phyloP scores from a whole-genome alignment of 2,113 vertebrate genomes.

The Alaudala cheleensis region DNA sequence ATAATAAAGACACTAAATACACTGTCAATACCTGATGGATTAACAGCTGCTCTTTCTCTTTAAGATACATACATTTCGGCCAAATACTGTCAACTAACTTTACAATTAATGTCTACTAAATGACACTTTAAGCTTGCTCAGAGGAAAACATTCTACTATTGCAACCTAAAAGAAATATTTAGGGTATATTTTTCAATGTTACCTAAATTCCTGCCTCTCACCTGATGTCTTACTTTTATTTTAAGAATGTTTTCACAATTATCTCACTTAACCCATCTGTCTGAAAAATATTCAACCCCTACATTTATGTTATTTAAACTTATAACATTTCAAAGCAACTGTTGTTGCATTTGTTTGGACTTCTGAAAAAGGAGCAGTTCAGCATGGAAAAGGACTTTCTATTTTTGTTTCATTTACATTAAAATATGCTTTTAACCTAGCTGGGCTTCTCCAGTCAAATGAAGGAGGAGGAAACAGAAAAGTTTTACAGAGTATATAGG shows the following conservation, averaged over 20 bases:
- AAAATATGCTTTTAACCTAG: background rate
- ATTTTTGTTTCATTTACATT: background rate
- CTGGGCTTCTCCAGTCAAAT: background rate
- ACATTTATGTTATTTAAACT: slow-evolving; percentile 36
- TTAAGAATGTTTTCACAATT: slow-evolving; percentile 68
- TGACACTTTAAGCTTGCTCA: slow-evolving; percentile 51
- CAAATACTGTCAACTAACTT: slow-evolving; percentile 67
- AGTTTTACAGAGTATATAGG: background rate
- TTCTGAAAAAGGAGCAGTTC: slow-evolving; percentile 9
- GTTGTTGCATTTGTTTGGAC: background rate
- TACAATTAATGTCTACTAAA: slow-evolving; percentile 60
- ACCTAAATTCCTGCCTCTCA: slow-evolving; percentile 29
- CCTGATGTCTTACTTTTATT: slow-evolving; percentile 64
- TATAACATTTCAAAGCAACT: slow-evolving; percentile 37
- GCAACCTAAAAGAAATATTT: slow-evolving; percentile 6
- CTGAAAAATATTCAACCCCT: slow-evolving; percentile 40
- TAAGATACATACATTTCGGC: slow-evolving; percentile 59
- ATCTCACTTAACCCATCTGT: slow-evolving; percentile 67
- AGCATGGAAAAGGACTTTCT: background rate
- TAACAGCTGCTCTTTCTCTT: slow-evolving; percentile 49
- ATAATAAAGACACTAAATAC: slow-evolving; percentile 39
- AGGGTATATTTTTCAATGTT: slow-evolving; percentile 47
- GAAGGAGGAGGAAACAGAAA: background rate
- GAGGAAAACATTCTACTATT: slow-evolving; percentile 13
- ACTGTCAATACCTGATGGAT: slow-evolving; percentile 47